These are phyloP conservation scores for Zoanthus sociatus DNA, from an alignment of 92 coral and sea anemone genomes.

Conservation along the genomic window DNA sequence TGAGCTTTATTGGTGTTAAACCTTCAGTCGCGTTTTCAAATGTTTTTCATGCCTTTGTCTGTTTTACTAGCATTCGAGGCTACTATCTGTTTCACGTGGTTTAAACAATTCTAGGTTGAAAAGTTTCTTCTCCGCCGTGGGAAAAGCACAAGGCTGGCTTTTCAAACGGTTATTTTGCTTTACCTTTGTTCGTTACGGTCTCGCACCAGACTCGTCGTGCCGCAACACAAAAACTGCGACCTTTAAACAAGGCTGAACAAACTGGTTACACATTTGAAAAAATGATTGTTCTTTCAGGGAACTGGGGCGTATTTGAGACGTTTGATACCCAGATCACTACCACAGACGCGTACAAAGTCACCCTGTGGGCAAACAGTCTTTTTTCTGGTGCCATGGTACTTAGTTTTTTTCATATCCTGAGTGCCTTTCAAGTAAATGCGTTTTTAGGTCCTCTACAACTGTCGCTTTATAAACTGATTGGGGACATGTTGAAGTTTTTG, in stretches of 20 bases:
- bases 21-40: too few relatives aligned
- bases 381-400: conserved; percentile 74
- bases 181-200: too few relatives aligned
- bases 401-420: conserved; percentile 70
- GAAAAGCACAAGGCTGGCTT: too few relatives aligned
- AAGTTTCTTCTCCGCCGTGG: too few relatives aligned
- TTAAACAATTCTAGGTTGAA: too few relatives aligned
- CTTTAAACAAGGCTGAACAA: background rate
- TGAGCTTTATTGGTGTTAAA: too few relatives aligned
- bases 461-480: conserved; percentile 75
- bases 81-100: too few relatives aligned
- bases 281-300: conserved; percentile 14
- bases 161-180: too few relatives aligned
- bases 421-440: conserved; percentile 71
- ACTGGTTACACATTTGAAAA: background rate
- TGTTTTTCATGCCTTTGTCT: too few relatives aligned
- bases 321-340: conserved; percentile 44
- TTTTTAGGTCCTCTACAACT: conserved; percentile 84
- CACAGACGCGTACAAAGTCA: conserved; percentile 41
- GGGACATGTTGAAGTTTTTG: conserved; percentile 80
- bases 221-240: background rate
- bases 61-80: too few relatives aligned
- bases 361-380: conserved; percentile 62
- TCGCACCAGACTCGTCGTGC: background rate
- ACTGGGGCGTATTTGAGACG: conserved; percentile 58